Base-by-base conservation (phyloP, 2,888 invertebrate genomes). In the Ecdyonurus torrentis region DNA sequence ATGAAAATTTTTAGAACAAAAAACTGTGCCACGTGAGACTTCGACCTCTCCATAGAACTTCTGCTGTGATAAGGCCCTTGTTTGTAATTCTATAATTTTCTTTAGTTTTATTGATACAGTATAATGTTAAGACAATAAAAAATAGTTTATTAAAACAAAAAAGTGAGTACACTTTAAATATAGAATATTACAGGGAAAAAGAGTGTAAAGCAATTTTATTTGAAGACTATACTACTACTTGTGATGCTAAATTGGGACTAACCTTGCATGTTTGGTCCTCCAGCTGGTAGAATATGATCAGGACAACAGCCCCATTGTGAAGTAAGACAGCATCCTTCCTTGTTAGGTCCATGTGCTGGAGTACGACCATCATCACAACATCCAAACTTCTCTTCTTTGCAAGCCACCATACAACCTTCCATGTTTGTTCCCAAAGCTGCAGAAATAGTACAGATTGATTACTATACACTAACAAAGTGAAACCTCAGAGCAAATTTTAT, bases 301-400 rank as follows among this genome's bases (percentile, higher is more conserved):
- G 89, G 89, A 70, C 96, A 97, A 74, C 96, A 97, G n/a, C 93
- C 91, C 72, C 79, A 87, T 2, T 79, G 76, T 1, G 83, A 78
- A 24, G 80, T 79, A 60, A 90, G 74, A 69, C 91, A 92, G 71
- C 91, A 92, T 0, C 94, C 96, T 74, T 91, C 89, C 58, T 80
- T 76, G 68, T 83, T 83, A 0, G 84, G 83, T 1, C 96, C 97
- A 70, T 91, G 90, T 1, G 96, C 91, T 0, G 91, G 84, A 0
- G 91, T 91, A 68, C 82, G 75, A 1, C 83, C 83, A 72, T 97
- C 95, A 1, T 83, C 82, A 70, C 97, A 97, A 72, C 97, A 97
- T 2, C 96, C 95, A 72, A 83, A 87, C 0, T 81, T 78, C 25
- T 85, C 82, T 1, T 79, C 78, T 24, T 81, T 79, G 72, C 91